Evolutionary conservation across 2,113 vertebrate species (phyloP).

Genomic region (Ursus arctos): DNA sequence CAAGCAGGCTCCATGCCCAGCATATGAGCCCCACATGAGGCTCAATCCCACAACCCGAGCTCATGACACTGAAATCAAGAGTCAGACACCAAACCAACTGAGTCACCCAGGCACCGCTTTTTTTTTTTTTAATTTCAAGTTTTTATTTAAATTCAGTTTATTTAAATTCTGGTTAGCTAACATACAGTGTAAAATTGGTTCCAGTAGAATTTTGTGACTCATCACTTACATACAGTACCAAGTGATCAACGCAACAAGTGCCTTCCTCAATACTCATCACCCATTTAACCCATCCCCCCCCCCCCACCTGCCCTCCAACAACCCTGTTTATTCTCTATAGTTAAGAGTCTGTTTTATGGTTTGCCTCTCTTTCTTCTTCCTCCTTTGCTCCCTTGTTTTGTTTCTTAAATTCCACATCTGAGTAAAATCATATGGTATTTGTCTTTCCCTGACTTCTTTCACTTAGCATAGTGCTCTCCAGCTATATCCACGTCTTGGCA

Average conservation of each 20-base stretch:
- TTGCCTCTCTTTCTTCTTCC: background rate
- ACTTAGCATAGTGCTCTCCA: background rate
- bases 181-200: background rate
- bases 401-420: background rate
- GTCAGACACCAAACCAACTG: background rate
- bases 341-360: background rate
- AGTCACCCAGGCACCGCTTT: background rate
- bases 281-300: no score
- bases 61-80: background rate
- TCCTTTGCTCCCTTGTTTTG: background rate
- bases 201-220: background rate
- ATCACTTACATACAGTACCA: background rate
- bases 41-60: background rate
- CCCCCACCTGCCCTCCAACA: background rate
- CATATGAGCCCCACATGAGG: background rate
- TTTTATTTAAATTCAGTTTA: background rate
- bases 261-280: background rate
- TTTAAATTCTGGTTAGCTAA: background rate
- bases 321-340: background rate
- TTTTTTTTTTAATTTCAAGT: no score
- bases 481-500: background rate
- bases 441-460: background rate
- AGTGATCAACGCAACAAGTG: background rate
- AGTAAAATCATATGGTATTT: background rate
- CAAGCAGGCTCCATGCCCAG: background rate